These are phyloP conservation scores for Linyphia triangularis DNA, from an alignment of 2,888 invertebrate genomes.

Conservation along the genomic window DNA sequence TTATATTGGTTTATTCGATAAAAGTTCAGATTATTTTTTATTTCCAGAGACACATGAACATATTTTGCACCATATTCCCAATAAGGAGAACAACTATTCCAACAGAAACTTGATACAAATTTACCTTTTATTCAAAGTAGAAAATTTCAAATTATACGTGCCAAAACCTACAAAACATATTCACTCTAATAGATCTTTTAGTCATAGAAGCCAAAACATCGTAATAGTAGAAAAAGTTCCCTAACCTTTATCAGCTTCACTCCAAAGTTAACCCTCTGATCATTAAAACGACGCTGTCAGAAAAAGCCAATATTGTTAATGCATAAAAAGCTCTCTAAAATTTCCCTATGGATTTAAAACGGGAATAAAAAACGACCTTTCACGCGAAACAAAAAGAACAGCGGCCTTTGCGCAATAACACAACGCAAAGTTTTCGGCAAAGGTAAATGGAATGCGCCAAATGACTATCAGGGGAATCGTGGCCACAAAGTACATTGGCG, in stretches of 20 bases:
- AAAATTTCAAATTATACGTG: background rate
- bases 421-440: conserved; percentile 36
- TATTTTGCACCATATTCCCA: background rate
- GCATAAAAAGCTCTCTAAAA: conserved; percentile 28
- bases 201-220: background rate
- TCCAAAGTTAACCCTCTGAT: background rate
- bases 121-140: background rate
- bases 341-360: conserved; percentile 39
- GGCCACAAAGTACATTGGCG: conserved; percentile 30
- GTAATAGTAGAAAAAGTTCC: background rate
- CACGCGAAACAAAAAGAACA: background rate
- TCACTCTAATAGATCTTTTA: background rate
- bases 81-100: background rate
- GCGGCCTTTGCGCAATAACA: conserved; percentile 6
- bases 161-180: background rate
- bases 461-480: conserved; percentile 56
- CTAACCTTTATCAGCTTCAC: background rate
- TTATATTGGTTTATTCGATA: too few species aligned
- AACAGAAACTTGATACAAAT: background rate
- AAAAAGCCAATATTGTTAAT: conserved; percentile 46
- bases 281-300: background rate
- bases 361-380: conserved; percentile 6
- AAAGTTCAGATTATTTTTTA: too few species aligned
- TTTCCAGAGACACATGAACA: too few species aligned
- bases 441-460: conserved; percentile 55